Base-by-base conservation (phyloP, 2,888 invertebrate genomes). In the Tribolium freemani region DNA sequence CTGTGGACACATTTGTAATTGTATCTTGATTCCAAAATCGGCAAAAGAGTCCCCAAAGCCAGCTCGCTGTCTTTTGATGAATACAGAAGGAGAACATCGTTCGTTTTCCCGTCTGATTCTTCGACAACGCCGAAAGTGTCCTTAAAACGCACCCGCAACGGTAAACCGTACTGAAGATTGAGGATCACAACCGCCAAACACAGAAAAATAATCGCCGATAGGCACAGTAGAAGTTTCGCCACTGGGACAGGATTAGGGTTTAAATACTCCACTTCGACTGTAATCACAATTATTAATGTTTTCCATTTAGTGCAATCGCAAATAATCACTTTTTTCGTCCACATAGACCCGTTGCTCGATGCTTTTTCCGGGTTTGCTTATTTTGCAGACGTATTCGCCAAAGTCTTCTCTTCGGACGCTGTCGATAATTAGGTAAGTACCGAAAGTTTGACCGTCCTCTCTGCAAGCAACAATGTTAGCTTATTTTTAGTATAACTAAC, bases 401-500 rank as follows among this genome's bases (percentile, higher is more conserved):
- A 91, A 93, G 87, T 94, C 93, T 75, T 90, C 90, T 21, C 88
- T 85, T 48, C 88, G 86, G 56, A 93, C 89, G 26, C 88, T 87
- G 54, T 88, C 88, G 77, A 93, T 91, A 51, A 87, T 88, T 80
- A 94, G 85, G 83, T 93, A 93, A 3, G 92, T 90, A 0, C 94
- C 94, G 79, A 93, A 89, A 51, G 92, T 93, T 83, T 93, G 92
- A 60, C 89, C 89, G 71, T 91, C 89, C 78, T 93, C 93, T 73
- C 93, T 93, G 88, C 68, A 72, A 75, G 68, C 53, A 67, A 53
- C 21, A 70, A 64, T 60, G 16, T 16, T 16, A 26, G 1, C 26
- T 26, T 3, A 26, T 26, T 26, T 26, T 3, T 26, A 26, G 5
- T 26, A 26, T 26, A 1, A 26, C 26, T 9, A 0, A 38, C n/a